Conservation (phyloP, 2,797 vertebrate species). For the Neosilurus hyrtlii region DNA sequence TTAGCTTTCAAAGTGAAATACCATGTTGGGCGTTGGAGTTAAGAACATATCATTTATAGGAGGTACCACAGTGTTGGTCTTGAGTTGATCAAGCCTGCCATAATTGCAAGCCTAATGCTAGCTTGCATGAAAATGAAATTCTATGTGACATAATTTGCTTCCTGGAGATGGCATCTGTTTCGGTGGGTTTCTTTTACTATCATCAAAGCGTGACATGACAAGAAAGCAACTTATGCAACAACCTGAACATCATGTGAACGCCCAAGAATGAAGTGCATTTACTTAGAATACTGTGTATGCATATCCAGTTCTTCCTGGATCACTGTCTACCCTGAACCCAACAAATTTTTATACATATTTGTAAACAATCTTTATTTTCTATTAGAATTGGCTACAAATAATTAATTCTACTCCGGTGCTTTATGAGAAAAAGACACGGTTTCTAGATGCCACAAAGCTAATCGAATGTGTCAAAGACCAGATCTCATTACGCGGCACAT, state of each 20-base stretch:
- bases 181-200: constrained; percentile 47
- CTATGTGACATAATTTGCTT: constrained; percentile 46
- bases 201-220: constrained; percentile 41
- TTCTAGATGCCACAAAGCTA: constrained; percentile 18
- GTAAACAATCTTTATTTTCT: not conserved
- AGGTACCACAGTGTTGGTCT: constrained; percentile 8
- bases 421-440: constrained; percentile 35
- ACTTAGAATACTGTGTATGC: too few relatives aligned
- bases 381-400: not conserved
- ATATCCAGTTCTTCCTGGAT: not conserved
- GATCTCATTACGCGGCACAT: constrained; percentile 36
- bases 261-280: not conserved
- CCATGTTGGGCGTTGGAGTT: constrained; percentile 2
- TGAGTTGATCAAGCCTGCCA: constrained; percentile 5
- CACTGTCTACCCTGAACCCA: not conserved
- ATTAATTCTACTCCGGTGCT: not conserved
- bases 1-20: constrained; percentile 29
- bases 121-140: constrained; percentile 34
- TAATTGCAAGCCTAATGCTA: constrained; percentile 38
- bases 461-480: constrained; percentile 41
- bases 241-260: not conserved
- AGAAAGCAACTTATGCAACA: constrained; percentile 10
- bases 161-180: constrained; percentile 52
- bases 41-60: constrained; percentile 25
- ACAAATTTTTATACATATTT: constrained; percentile 5